Conservation (phyloP, 2,797 vertebrate genomes). For the Cossypha niveicapilla region DNA sequence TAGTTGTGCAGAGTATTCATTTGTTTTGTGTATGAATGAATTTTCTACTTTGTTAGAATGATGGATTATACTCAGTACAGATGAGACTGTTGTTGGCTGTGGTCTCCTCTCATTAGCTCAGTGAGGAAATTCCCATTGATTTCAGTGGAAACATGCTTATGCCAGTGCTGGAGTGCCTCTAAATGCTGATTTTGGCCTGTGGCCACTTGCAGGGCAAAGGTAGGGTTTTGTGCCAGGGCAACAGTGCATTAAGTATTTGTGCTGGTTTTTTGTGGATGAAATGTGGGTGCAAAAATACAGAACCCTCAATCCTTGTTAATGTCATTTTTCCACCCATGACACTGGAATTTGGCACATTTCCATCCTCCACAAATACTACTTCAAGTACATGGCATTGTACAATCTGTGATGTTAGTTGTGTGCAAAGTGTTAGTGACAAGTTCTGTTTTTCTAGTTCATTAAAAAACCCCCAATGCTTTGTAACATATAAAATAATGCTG, state of each 20-base stretch:
- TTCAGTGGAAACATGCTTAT: background rate
- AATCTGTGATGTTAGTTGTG: background rate
- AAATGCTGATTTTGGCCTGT: background rate
- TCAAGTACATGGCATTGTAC: background rate
- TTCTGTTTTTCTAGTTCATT: background rate
- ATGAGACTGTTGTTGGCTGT: background rate
- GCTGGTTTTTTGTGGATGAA: background rate
- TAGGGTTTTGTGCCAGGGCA: background rate
- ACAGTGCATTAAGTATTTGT: background rate
- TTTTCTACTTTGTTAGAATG: background rate
- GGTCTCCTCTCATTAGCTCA: background rate
- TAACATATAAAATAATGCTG: background rate
- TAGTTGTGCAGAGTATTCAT: background rate
- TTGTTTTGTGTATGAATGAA: background rate
- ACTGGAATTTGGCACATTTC: background rate
- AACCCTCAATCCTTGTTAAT: background rate
- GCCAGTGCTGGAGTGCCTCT: background rate
- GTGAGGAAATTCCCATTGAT: background rate
- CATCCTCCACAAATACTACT: background rate
- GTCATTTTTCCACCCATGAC: background rate
- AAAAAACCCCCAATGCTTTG: fast-evolving
- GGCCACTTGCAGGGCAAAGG: background rate
- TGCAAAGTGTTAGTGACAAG: background rate
- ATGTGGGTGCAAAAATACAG: background rate
- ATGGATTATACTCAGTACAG: background rate